Conservation (phyloP, 53 echinoderm and acorn worm genomes). For the Hippasteria phrygiana region DNA sequence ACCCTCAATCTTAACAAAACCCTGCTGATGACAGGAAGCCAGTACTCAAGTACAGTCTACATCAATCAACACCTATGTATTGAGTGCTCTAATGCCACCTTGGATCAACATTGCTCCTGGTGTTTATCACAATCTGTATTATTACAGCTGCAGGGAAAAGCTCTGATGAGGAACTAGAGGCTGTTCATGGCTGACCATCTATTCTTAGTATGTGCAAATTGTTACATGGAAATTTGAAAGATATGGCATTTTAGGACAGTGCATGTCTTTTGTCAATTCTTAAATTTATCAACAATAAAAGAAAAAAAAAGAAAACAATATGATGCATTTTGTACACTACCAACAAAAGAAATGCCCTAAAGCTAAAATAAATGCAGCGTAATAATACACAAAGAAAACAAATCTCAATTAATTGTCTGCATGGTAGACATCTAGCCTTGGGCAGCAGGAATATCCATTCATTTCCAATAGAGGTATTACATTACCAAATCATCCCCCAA, state of each 20-base stretch:
- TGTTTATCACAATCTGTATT: too few relatives aligned
- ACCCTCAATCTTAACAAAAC: too few relatives aligned
- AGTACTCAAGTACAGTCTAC: background rate
- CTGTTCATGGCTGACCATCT: too few relatives aligned
- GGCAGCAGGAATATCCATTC: too few relatives aligned
- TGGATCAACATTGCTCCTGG: slow-evolving; percentile 9
- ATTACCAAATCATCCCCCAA: background rate
- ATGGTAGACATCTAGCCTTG: background rate
- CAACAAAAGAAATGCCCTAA: background rate
- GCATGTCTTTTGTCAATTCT: too few relatives aligned
- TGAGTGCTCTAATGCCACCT: background rate
- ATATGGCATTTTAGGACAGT: too few relatives aligned
- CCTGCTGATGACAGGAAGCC: background rate
- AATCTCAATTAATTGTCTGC: background rate
- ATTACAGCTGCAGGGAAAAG: slow-evolving; percentile 23
- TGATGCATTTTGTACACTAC: too few relatives aligned
- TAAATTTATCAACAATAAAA: too few relatives aligned
- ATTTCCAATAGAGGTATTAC: too few relatives aligned
- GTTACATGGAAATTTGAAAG: too few relatives aligned
- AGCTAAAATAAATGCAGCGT: background rate
- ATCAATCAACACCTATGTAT: background rate
- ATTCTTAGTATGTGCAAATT: too few relatives aligned
- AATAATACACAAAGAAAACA: background rate
- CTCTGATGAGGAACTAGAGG: background rate
- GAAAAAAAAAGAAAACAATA: too few relatives aligned